These are phyloP conservation scores for Ellobius talpinus DNA, from an alignment of 2,113 vertebrate genomes.

Conservation along the genomic window DNA sequence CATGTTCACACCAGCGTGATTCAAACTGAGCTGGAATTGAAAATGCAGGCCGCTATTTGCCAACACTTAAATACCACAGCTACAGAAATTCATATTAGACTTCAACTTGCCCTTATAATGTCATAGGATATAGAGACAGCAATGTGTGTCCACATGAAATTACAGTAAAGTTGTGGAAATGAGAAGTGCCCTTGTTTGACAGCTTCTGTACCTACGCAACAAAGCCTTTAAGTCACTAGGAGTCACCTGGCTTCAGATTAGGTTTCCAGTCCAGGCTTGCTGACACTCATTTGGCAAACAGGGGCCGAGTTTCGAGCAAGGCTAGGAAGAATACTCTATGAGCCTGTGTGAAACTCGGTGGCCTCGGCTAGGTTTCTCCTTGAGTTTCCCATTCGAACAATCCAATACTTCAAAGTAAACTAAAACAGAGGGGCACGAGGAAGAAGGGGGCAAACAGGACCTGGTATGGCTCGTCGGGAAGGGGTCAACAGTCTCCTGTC, in stretches of 20 bases:
- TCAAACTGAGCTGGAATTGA: slow-evolving; percentile 62
- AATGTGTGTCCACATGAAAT: slow-evolving; percentile 26
- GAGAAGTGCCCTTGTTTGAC: slow-evolving; percentile 47
- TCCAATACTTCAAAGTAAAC: slow-evolving; percentile 44
- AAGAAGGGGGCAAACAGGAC: background rate
- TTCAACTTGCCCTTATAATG: slow-evolving; percentile 59
- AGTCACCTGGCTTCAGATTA: slow-evolving; percentile 75
- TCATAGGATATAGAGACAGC: background rate
- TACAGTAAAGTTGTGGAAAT: background rate
- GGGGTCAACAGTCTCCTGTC: background rate
- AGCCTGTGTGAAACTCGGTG: slow-evolving; percentile 64
- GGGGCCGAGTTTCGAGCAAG: slow-evolving; percentile 74
- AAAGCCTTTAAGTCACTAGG: slow-evolving; percentile 56
- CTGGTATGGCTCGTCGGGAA: background rate
- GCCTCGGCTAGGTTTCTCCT: slow-evolving; percentile 58
- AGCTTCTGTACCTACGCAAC: slow-evolving; percentile 44
- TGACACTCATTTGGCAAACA: slow-evolving; percentile 69
- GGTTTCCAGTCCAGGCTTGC: slow-evolving; percentile 68
- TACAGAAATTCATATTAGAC: slow-evolving; percentile 72
- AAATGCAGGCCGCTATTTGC: slow-evolving; percentile 69
- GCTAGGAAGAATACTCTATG: slow-evolving; percentile 59
- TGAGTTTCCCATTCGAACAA: slow-evolving; percentile 65
- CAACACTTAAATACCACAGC: slow-evolving; percentile 50
- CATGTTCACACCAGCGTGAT: slow-evolving; percentile 77
- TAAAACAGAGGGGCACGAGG: background rate